Evolutionary conservation across 2,797 vertebrate genomes (phyloP).

Genomic region (Bovichtus variegatus): DNA sequence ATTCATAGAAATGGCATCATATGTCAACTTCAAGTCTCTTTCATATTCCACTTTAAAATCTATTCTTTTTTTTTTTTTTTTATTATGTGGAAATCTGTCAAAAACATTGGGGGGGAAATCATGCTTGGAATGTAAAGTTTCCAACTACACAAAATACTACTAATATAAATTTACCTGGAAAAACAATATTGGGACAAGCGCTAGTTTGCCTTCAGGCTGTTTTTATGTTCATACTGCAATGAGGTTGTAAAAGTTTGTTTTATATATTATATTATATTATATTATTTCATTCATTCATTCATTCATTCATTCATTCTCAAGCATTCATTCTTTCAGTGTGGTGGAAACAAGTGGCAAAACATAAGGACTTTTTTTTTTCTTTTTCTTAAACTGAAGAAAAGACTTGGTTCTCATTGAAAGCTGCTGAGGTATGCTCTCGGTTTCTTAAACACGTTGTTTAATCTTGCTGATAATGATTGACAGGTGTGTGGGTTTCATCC

Average conservation of each 20-base stretch:
- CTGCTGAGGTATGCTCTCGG: not conserved
- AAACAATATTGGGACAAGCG: not conserved
- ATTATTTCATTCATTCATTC: too few species aligned
- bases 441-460: not conserved
- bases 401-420: not conserved
- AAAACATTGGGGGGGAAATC: too few species aligned
- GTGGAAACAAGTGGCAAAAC: too few species aligned
- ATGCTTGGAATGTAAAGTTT: too few species aligned
- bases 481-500: not conserved
- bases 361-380: too few species aligned
- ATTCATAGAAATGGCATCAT: not conserved
- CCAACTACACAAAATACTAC: not conserved
- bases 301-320: too few species aligned
- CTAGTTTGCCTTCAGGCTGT: not conserved
- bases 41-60: not conserved
- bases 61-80: too few species aligned
- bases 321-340: too few species aligned
- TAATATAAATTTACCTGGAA: not conserved
- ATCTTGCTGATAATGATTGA: not conserved
- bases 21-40: not conserved
- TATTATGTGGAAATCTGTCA: too few species aligned
- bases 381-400: too few species aligned
- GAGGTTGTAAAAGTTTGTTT: not conserved
- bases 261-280: too few species aligned
- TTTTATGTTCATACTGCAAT: not conserved